A percentile compares a stretch with the other conserved stretches of the same genome.
These are phyloP conservation scores for Fistularia tabacaria DNA, from an alignment of 2,797 vertebrate genomes.

Conservation along the genomic window DNA sequence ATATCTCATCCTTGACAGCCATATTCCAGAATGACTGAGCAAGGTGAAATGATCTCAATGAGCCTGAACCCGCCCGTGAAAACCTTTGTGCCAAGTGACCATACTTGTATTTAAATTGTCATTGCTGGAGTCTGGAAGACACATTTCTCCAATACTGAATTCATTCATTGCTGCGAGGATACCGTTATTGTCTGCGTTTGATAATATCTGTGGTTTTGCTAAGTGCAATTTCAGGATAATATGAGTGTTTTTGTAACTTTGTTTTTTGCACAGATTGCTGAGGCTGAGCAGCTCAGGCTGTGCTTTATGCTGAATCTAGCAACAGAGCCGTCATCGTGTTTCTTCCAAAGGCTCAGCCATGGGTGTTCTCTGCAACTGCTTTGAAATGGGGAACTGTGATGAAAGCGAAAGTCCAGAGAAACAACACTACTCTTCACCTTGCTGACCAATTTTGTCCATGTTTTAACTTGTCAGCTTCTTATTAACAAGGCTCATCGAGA, in stretches of 20 bases:
- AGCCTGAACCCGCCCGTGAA: conserved; percentile 2
- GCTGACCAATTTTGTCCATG: conserved; percentile 7
- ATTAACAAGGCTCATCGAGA: too few species aligned
- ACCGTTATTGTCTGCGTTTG: too few species aligned
- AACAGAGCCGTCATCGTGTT: neutral
- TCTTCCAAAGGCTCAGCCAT: conserved; percentile 3
- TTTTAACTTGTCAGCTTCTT: conserved; percentile 5
- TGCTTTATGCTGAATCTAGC: neutral
- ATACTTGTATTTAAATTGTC: neutral
- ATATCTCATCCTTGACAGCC: conserved; percentile 1
- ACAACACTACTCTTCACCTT: neutral
- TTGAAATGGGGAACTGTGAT: conserved; percentile 3
- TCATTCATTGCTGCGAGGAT: neutral
- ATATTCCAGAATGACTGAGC: conserved; percentile 10
- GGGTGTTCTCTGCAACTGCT: neutral
- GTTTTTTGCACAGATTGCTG: neutral
- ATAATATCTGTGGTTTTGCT: too few species aligned
- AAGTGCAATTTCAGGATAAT: neutral
- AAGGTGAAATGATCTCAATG: conserved; percentile 7
- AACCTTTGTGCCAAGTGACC: neutral
- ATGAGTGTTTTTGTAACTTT: neutral
- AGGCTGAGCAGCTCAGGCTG: neutral
- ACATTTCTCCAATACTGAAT: neutral
- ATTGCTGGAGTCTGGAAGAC: neutral
- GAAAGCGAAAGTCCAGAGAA: conserved; percentile 13